phyloP scores from a whole-genome alignment of 2,797 vertebrate genomes.

The Toxotes lorentzi region DNA sequence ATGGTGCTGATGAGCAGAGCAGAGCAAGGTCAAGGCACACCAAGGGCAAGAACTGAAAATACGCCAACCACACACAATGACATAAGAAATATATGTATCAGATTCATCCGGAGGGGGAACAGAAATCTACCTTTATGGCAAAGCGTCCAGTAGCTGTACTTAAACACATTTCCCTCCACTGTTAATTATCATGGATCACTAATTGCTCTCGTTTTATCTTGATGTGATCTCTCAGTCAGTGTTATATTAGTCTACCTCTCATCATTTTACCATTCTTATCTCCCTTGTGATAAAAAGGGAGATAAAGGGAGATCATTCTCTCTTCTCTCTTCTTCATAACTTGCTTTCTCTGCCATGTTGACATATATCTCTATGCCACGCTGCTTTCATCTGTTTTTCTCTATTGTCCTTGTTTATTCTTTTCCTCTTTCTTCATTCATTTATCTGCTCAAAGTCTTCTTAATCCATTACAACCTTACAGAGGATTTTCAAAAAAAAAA shows the following conservation, averaged over 20 bases:
- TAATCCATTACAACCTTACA: slow-evolving; percentile 1
- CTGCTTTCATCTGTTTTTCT: neutral
- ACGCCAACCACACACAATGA: neutral
- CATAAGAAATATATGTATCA: neutral
- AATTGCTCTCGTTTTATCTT: neutral
- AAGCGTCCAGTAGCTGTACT: neutral
- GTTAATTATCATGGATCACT: neutral
- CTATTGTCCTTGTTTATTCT: slow-evolving; percentile 8
- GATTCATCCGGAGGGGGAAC: neutral
- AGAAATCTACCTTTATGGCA: neutral
- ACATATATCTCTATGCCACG: neutral
- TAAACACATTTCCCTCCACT: neutral
- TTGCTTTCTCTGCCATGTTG: neutral
- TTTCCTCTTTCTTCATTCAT: neutral
- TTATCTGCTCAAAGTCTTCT: neutral
- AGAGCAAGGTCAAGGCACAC: slow-evolving; percentile 22
- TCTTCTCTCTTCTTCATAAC: neutral
- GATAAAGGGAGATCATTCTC: neutral
- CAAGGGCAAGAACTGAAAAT: slow-evolving; percentile 22
- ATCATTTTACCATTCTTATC: neutral
- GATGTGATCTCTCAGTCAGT: neutral
- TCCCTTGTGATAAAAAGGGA: neutral
- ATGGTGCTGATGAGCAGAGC: slow-evolving; percentile 38
- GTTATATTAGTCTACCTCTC: neutral
- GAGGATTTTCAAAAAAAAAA: slow-evolving; percentile 7